Base-by-base conservation (phyloP, 2,797 vertebrate genomes). In the Setipinna tenuifilis region DNA sequence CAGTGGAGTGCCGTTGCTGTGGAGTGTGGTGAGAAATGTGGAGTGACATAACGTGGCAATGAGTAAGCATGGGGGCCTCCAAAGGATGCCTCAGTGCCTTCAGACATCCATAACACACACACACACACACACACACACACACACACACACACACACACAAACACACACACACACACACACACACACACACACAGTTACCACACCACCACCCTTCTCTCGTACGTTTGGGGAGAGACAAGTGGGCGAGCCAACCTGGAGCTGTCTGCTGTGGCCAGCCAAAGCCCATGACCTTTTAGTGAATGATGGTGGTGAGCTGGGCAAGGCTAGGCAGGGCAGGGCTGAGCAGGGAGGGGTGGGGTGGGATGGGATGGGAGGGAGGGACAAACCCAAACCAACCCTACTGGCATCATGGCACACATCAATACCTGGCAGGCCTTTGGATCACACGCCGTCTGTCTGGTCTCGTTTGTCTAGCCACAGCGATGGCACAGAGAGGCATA, bases 261-360 rank as follows among this genome's bases (percentile, higher is more conserved):
- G 28, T 78, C 31, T 78, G 71, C 71, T 21, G 31, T 41, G 68
- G 3, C 14, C 31, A 10, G 71, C 71, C 71, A 44, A 78, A 78
- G 31, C 31, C 68, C 31, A 78, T 78, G 71, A 78, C 71, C 71
- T 78, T 78, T 78, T 78, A 7, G 25, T 78, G 35, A 78, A 78
- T 78, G 31, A 78, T 78, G 71, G 71, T 9, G 35, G 16, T 88
- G 87, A 89, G 85, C 90, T 87, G 75, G 83, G 83, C 58, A 54
- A 87, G 85, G 84, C 82, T 84, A 87, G 88, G 88, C 90, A 90
- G 88, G 90, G 89, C 89, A 89, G 87, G 90, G 87, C 90, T 87
- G 91, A 84, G 91, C 91, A 25, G 25, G 62, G 25, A 0, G 11
- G 12, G 35, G 35, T 41, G 35, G 35, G 35, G 35, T 41, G 35